Percentiles rank a stretch among this genome's conserved stretches.
Evolutionary conservation across 1,140 invertebrate genomes (phyloP).

Genomic region (Liolophura sinensis): DNA sequence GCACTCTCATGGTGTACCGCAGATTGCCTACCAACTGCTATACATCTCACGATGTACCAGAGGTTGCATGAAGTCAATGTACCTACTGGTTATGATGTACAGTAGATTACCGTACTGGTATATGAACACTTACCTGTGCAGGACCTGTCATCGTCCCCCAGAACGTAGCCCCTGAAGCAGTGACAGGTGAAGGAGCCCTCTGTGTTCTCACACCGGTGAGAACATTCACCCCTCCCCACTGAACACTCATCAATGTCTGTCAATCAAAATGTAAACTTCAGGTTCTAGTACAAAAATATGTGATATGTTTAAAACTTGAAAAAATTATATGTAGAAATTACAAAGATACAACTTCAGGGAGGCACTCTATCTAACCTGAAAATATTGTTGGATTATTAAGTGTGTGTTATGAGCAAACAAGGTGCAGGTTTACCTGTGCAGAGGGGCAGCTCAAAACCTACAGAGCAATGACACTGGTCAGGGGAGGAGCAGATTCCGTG

Average conservation of each 20-base stretch:
- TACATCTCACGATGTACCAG: no score
- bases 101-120: no score
- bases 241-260: not conserved
- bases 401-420: not conserved
- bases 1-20: no score
- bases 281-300: not conserved
- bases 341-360: no score
- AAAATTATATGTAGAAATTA: no score
- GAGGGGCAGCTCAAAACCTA: not conserved
- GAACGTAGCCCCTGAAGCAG: not conserved
- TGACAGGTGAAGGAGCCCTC: not conserved
- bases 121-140: not conserved
- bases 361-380: not conserved
- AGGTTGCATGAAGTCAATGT: no score
- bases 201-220: not conserved
- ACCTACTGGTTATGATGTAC: no score
- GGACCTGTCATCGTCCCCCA: not conserved
- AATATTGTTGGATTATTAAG: not conserved
- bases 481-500: not conserved
- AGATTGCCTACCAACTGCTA: no score
- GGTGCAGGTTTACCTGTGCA: not conserved
- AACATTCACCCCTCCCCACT: not conserved
- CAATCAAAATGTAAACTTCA: not conserved
- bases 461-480: not conserved
- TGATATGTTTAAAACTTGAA: no score